A percentile compares a stretch with the other conserved stretches of the same genome.
Conservation (phyloP, 2,113 vertebrate genomes). For the Centrocercus urophasianus region DNA sequence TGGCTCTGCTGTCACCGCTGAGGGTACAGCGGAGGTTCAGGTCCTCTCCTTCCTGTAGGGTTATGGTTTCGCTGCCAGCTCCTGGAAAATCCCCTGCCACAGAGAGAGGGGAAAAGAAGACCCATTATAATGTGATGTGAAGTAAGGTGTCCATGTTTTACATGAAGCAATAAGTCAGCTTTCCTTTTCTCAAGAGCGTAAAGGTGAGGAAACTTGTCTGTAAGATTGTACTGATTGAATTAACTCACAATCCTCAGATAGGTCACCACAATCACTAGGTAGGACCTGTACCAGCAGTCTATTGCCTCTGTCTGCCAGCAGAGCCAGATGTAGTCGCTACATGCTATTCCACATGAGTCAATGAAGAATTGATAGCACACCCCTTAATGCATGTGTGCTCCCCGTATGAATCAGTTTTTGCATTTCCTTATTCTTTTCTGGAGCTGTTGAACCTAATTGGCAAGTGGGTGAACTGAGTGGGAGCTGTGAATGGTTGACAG, state of each 20-base stretch:
- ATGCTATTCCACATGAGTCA: not conserved
- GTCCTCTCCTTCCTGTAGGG: constrained; percentile 54
- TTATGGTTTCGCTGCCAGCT: not conserved
- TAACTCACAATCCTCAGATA: not conserved
- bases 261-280: not conserved
- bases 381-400: accelerated
- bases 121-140: not conserved
- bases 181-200: not conserved
- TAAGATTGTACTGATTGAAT: not conserved
- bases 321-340: not conserved
- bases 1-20: accelerated
- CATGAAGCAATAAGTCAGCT: accelerated
- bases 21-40: constrained; percentile 6
- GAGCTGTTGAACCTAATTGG: not conserved
- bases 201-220: not conserved
- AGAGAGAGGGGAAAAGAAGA: not conserved
- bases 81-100: constrained; percentile 38
- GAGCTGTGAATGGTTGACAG: not conserved
- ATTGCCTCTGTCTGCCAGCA: not conserved
- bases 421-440: not conserved
- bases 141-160: accelerated
- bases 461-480: not conserved
- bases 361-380: not conserved
- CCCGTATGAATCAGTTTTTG: not conserved
- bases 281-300: not conserved